These are phyloP conservation scores for Hypotaenidia okinawae DNA, from an alignment of 2,797 vertebrate genomes.

Conservation along the genomic window DNA sequence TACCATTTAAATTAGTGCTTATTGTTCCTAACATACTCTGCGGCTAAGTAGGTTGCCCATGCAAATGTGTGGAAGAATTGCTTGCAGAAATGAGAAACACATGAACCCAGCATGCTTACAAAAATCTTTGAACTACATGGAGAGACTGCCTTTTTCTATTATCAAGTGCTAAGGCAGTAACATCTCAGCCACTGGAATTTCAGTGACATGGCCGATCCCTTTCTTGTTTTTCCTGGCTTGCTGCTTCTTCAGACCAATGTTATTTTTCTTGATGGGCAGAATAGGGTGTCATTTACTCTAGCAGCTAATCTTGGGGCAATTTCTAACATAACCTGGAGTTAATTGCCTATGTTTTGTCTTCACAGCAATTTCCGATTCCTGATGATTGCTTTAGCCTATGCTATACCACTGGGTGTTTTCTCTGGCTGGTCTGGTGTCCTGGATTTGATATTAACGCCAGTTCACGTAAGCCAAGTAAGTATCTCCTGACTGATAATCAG, in stretches of 20 bases:
- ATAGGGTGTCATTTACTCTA: background rate
- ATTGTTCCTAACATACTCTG: conserved; percentile 11
- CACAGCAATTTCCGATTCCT: conserved; percentile 92
- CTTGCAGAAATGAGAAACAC: background rate
- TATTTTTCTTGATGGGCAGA: conserved; percentile 10
- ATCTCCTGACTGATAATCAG: conserved; percentile 4
- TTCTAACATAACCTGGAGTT: conserved; percentile 17
- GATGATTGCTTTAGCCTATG: conserved; percentile 96
- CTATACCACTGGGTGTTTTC: conserved; percentile 92
- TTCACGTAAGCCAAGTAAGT: conserved; percentile 93
- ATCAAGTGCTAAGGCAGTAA: background rate
- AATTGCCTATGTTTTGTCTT: conserved; percentile 42
- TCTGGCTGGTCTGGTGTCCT: conserved; percentile 95
- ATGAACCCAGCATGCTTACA: background rate
- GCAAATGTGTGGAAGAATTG: background rate
- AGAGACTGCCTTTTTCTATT: background rate
- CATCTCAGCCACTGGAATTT: background rate
- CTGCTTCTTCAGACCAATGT: background rate
- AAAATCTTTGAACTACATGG: background rate
- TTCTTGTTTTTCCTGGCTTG: conserved; percentile 4
- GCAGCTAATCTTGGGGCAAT: background rate
- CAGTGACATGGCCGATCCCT: background rate
- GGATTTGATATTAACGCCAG: conserved; percentile 94
- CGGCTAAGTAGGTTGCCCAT: background rate
- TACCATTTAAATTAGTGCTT: background rate